Evolutionary conservation across 2,113 vertebrate species (phyloP).

Genomic region (Isichthys henryi): DNA sequence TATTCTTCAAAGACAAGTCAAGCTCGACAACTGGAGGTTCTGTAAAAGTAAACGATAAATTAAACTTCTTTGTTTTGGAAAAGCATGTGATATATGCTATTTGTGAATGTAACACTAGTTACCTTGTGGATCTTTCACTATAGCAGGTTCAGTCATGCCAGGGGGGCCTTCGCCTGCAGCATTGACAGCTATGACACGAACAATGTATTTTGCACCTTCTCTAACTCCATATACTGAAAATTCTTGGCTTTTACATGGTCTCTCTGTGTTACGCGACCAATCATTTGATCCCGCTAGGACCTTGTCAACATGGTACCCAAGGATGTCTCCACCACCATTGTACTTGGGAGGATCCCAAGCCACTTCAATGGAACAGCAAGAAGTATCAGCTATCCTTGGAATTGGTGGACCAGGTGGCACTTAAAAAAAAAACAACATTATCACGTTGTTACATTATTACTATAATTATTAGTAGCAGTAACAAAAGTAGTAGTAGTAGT

Average conservation of each 20-base stretch:
- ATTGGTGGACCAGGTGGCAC: slow-evolving; percentile 87
- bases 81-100: background rate
- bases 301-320: slow-evolving; percentile 94
- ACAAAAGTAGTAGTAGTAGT: background rate
- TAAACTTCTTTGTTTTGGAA: slow-evolving; percentile 18
- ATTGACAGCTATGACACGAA: slow-evolving; percentile 86
- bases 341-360: slow-evolving; percentile 85
- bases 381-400: slow-evolving; percentile 72
- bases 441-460: background rate
- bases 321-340: slow-evolving; percentile 86
- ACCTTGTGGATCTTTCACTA: slow-evolving; percentile 91
- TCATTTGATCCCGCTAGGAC: slow-evolving; percentile 77
- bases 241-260: slow-evolving; percentile 64
- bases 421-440: slow-evolving; percentile 36
- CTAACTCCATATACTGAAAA: slow-evolving; percentile 86
- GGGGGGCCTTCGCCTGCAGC: slow-evolving; percentile 86
- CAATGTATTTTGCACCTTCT: slow-evolving; percentile 86
- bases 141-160: slow-evolving; percentile 77
- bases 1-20: slow-evolving; percentile 75
- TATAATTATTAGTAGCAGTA: background rate
- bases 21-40: slow-evolving; percentile 80
- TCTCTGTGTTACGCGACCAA: slow-evolving; percentile 91
- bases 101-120: slow-evolving; percentile 20
- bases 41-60: slow-evolving; percentile 46
- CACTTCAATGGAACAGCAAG: slow-evolving; percentile 77